Evolutionary conservation across 2,113 vertebrate species (phyloP).

Genomic region (Pithys albifrons): DNA sequence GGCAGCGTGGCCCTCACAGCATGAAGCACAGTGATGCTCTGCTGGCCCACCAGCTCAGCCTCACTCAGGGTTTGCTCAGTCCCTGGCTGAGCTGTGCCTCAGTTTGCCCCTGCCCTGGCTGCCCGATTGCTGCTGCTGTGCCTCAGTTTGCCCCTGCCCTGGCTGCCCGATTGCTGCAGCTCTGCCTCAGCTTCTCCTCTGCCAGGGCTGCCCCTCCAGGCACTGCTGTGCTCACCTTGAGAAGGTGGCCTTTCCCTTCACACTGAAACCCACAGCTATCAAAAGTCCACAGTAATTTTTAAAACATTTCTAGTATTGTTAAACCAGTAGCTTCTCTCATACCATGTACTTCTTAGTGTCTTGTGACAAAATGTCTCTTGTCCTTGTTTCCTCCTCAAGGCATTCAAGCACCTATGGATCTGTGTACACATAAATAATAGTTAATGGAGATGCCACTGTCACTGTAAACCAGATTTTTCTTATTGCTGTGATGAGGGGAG

Average conservation of each 20-base stretch:
- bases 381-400: neutral
- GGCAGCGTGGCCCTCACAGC: rapidly evolving
- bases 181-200: neutral
- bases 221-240: neutral
- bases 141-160: too few species aligned
- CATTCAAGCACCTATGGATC: neutral
- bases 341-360: neutral
- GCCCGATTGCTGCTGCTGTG: neutral
- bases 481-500: neutral
- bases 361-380: neutral
- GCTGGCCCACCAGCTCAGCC: neutral
- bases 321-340: neutral
- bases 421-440: neutral
- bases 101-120: neutral
- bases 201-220: neutral
- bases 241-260: neutral
- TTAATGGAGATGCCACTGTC: neutral
- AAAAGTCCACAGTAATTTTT: neutral
- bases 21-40: rapidly evolving
- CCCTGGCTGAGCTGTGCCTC: neutral
- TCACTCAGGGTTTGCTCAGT: neutral
- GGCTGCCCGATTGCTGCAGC: too few species aligned
- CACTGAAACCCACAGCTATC: neutral
- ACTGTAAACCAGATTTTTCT: neutral
- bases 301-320: neutral